Evolutionary conservation across 2,888 invertebrate genomes (phyloP), one percentile per base, ranked within the genome.

Genomic region (Limulus polyphemus): DNA sequence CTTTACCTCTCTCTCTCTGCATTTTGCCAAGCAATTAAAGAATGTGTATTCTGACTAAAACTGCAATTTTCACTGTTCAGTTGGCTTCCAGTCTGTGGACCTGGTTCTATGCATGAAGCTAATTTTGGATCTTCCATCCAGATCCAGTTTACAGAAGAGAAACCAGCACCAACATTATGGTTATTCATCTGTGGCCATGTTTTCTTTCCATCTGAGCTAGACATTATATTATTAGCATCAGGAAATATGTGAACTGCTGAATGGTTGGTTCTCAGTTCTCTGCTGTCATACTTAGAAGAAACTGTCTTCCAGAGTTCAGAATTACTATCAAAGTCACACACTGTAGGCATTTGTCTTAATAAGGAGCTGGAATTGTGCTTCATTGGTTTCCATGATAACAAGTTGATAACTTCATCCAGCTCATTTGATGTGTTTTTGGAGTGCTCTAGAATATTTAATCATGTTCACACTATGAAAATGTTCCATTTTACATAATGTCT

Each of bases 381-480:
- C 13, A 49, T 58, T 32, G 66, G 66, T 54, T 52, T 60, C 57
- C 64, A 66, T 48, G 66, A 66, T 47, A 66, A 52, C 12, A 66
- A 61, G 55, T 66, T 66, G 14, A 66, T 62, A 16, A 66, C 66
- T 64, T 66, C 64, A 55, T 66, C 66, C 49, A 66, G 58, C 47
- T 64, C 66, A 14, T 57, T 56, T 50, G 47, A 50, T 7, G 32
- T 55, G 32, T 32, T 7, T 32, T 32, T 32, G 32, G 32, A 32
- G 32, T 32, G 32, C 3, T 32, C 32, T 32, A 32, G 32, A 32
- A 32, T 32, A 32, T 32, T 32, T 32, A 32, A 32, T 32, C 3
- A 32, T 32, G 3, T 32, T 7, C 3, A 32, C 32, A 32, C 5
- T 32, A 32, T 32, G 5, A 32, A 32, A 32, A 32, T 32, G 32